phyloP scores from a whole-genome alignment of 2,113 vertebrate species.

The Cyphomyrus discorhynchus region DNA sequence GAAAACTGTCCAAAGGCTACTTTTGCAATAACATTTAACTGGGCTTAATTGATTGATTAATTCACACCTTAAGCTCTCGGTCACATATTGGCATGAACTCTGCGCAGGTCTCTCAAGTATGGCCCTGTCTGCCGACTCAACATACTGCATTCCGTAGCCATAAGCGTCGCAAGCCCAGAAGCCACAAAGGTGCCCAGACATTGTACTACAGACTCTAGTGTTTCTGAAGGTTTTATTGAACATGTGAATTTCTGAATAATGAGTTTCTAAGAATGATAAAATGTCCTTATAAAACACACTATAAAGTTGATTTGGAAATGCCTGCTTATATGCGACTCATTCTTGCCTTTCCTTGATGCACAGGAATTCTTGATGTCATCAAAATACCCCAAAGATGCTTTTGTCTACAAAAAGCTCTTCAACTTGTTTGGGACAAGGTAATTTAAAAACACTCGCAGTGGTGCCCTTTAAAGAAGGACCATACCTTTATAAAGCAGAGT shows the following conservation, averaged over 20 bases:
- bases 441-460: constrained; percentile 51
- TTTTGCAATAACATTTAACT: not conserved
- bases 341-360: not conserved
- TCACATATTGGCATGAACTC: not conserved
- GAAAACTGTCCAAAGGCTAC: not conserved
- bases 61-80: not conserved
- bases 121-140: constrained; percentile 51
- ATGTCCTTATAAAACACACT: not conserved
- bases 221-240: not conserved
- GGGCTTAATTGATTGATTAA: not conserved
- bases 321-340: not conserved
- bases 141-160: constrained; percentile 24
- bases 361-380: constrained; percentile 62
- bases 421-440: constrained; percentile 59
- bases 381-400: constrained; percentile 53
- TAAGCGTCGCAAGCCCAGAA: constrained; percentile 48
- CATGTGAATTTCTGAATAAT: not conserved
- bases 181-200: constrained; percentile 51
- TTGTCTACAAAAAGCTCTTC: constrained; percentile 42
- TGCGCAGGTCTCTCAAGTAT: constrained; percentile 43
- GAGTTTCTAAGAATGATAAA: not conserved
- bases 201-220: not conserved
- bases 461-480: not conserved
- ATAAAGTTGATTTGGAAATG: not conserved
- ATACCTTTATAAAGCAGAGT: not conserved